Evolutionary conservation across 2,888 invertebrate genomes (phyloP).

Genomic region (Steinernema scapterisci): DNA sequence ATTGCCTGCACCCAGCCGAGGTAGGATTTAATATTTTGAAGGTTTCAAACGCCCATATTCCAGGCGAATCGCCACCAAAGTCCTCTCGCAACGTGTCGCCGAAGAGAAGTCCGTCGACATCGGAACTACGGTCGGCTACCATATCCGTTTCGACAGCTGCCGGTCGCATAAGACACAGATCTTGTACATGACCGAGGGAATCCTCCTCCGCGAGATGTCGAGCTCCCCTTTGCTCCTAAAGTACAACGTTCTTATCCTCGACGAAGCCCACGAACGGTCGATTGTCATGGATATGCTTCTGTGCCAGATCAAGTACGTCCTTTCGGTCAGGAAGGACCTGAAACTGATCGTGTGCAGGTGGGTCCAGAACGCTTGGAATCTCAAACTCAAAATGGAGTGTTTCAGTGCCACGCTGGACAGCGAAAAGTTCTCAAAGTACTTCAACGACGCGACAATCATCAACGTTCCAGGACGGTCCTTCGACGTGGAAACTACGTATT

Average conservation of each 20-base stretch:
- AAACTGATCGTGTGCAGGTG: constrained; percentile 74
- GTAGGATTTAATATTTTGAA: not conserved
- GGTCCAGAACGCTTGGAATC: not conserved
- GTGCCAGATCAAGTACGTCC: constrained; percentile 83
- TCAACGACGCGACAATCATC: constrained; percentile 82
- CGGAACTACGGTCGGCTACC: constrained; percentile 78
- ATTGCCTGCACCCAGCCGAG: constrained; percentile 87
- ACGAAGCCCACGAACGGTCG: constrained; percentile 84
- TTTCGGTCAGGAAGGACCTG: constrained; percentile 52
- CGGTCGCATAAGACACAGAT: constrained; percentile 68
- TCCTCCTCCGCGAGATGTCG: constrained; percentile 89
- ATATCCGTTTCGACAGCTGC: constrained; percentile 75
- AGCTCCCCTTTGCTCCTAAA: constrained; percentile 67
- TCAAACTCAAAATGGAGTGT: not conserved
- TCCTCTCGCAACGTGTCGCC: constrained; percentile 69
- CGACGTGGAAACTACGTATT: not conserved
- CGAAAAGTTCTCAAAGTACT: constrained; percentile 86
- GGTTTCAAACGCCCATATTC: not conserved
- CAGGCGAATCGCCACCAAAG: constrained; percentile 84
- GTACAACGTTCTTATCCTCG: constrained; percentile 72
- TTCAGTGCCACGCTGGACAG: constrained; percentile 85
- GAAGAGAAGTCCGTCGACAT: constrained; percentile 48
- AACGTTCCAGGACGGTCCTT: constrained; percentile 86
- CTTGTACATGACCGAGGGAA: constrained; percentile 92
- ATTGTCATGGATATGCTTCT: constrained; percentile 89